Base-by-base conservation (phyloP, 2,797 vertebrate species). In the Numenius phaeopus region DNA sequence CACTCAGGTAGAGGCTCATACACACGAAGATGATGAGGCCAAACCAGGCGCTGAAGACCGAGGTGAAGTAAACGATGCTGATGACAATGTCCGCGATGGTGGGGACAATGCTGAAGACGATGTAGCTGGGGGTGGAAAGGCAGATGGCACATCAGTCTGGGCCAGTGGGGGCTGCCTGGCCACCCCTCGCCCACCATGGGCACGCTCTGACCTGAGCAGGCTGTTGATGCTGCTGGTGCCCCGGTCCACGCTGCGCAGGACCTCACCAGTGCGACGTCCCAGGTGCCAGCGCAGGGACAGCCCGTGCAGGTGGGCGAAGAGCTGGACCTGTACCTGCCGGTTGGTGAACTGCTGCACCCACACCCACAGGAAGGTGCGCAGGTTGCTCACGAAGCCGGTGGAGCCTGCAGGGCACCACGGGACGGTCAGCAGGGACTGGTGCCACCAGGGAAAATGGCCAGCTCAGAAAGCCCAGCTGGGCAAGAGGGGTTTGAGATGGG, bases 11-110 rank as follows among this genome's bases (percentile, higher is more conserved):
- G 16, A 99, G 93, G 44, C 97, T 96, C 99, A 99, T 99, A 98
- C 99, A 99, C 96, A 99, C 87, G 30, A 99, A 99, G 96, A 99
- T 70, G 61, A 99, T 99, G 71, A 99, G 99, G 81, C 99, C 99
- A 5, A 99, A 99, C 99, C 99, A 99, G 96, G 99, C 99, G 1
- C 99, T 99, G 98, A 99, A 99, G 94, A 98, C 96, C 0, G 99
- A 98, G 93, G 98, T 97, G 98, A 99, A 99, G 97, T 99, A 99
- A 97, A 99, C 83, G 81, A 99, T 99, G 76, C 99, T 96, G 4
- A 99, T 99, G 95, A 99, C 44, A 4, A 99, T 99, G 91, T 99
- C 99, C 0, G 98, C 98, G 29, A 99, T 98, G 20, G 99, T 99
- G 80, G 99, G 99, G 58, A 99, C 26, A 93, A 99, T 98, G 96